phyloP scores from a whole-genome alignment of 35 echinoderm and acorn worm genomes.

The Heliocidaris erythrogramma region DNA sequence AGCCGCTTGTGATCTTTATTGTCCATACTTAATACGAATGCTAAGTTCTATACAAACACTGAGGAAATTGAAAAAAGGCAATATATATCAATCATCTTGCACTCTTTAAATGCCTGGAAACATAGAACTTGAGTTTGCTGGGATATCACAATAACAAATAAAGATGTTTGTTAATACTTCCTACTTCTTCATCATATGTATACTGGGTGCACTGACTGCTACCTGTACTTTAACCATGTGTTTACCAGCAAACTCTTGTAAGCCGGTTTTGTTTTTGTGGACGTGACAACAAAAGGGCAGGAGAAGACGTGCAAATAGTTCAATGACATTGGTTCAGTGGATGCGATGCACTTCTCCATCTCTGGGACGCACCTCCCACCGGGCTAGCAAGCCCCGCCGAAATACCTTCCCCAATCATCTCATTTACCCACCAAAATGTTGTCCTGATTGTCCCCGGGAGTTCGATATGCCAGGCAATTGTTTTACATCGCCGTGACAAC shows the following conservation, averaged over 20 bases:
- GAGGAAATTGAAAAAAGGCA: too few relatives aligned
- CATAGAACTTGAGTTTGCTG: too few relatives aligned
- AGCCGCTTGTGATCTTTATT: too few relatives aligned
- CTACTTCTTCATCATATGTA: background rate
- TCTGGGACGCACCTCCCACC: background rate
- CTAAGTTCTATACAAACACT: too few relatives aligned
- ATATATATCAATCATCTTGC: too few relatives aligned
- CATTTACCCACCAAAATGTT: slow-evolving; percentile 21
- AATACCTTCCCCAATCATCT: slow-evolving; percentile 38
- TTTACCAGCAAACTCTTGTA: background rate
- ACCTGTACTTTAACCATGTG: background rate
- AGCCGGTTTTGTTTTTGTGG: background rate
- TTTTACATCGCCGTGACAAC: slow-evolving; percentile 21
- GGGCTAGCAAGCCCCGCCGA: background rate
- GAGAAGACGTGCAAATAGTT: slow-evolving; percentile 10
- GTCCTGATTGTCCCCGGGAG: slow-evolving; percentile 37
- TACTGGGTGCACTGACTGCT: too few relatives aligned
- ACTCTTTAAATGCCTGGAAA: too few relatives aligned
- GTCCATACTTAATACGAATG: too few relatives aligned
- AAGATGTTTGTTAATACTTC: too few relatives aligned
- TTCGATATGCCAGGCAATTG: background rate
- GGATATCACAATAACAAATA: too few relatives aligned
- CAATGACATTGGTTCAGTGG: background rate
- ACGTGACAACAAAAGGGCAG: background rate
- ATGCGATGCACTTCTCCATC: background rate